A percentile compares a stretch with the other conserved stretches of the same genome.
These are phyloP conservation scores for Cantharis nigra DNA, from an alignment of 2,888 invertebrate genomes.

Conservation along the genomic window DNA sequence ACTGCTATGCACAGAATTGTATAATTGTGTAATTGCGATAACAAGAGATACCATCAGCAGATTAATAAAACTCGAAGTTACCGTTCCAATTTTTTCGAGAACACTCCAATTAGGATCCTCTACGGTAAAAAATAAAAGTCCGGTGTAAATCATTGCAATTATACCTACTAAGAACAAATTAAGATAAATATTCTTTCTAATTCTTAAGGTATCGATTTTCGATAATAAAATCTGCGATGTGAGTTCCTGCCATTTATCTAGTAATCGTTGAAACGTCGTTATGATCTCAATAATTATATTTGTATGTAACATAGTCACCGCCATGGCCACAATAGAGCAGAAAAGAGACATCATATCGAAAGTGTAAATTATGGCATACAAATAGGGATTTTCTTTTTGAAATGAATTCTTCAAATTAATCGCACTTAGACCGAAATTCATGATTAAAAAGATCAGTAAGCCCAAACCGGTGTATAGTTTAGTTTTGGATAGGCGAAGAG, in stretches of 20 bases:
- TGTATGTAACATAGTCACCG: neutral
- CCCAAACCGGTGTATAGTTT: neutral
- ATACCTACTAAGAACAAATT: neutral
- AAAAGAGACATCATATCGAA: neutral
- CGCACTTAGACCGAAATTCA: neutral
- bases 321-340: neutral
- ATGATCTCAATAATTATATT: neutral
- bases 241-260: neutral
- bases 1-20: too few relatives aligned
- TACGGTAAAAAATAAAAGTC: too few relatives aligned
- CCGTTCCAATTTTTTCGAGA: too few relatives aligned
- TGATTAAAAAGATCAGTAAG: neutral
- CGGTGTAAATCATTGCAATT: too few relatives aligned
- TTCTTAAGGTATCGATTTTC: neutral
- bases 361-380: neutral
- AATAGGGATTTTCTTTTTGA: too few relatives aligned
- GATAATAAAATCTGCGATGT: neutral
- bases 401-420: neutral
- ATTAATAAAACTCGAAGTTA: too few relatives aligned
- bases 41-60: too few relatives aligned
- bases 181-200: neutral
- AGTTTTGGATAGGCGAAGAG: neutral
- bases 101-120: too few relatives aligned
- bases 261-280: neutral
- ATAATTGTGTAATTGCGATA: too few relatives aligned